Evolutionary conservation across 2,113 vertebrate species (phyloP).

Genomic region (Sminthopsis crassicaudata): DNA sequence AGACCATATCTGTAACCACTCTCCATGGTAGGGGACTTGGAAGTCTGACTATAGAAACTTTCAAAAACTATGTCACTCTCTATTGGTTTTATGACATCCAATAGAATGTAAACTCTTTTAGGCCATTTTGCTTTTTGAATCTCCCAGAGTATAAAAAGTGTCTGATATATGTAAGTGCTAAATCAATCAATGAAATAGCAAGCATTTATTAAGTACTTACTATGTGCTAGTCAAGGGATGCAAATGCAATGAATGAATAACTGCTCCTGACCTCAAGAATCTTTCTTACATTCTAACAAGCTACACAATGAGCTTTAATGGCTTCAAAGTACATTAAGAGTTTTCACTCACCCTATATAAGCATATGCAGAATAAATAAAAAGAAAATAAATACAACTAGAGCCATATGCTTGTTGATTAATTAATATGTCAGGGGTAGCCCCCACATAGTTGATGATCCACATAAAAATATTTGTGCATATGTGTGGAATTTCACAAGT

Average conservation of each 20-base stretch:
- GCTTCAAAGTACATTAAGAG: neutral
- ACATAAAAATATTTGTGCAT: conserved; percentile 38
- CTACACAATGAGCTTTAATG: neutral
- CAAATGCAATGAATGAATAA: neutral
- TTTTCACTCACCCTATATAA: neutral
- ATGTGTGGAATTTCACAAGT: conserved; percentile 47
- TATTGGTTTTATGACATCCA: neutral
- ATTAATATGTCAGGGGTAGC: conserved; percentile 58
- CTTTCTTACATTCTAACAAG: neutral
- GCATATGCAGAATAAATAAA: neutral
- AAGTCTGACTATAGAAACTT: neutral
- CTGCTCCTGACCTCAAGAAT: neutral
- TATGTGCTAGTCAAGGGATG: neutral
- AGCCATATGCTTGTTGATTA: conserved; percentile 28
- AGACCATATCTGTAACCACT: neutral
- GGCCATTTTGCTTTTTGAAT: neutral
- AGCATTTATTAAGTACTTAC: neutral
- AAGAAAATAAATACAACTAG: neutral
- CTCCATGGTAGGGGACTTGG: neutral
- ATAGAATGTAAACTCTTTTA: neutral
- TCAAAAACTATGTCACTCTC: neutral
- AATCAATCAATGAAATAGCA: neutral
- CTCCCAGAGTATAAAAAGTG: neutral
- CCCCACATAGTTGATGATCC: conserved; percentile 42
- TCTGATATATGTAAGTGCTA: neutral